A percentile compares a stretch with the other conserved stretches of the same genome.
These are phyloP conservation scores for Stenodema calcarata DNA, from an alignment of 2,888 invertebrate genomes.

Conservation along the genomic window DNA sequence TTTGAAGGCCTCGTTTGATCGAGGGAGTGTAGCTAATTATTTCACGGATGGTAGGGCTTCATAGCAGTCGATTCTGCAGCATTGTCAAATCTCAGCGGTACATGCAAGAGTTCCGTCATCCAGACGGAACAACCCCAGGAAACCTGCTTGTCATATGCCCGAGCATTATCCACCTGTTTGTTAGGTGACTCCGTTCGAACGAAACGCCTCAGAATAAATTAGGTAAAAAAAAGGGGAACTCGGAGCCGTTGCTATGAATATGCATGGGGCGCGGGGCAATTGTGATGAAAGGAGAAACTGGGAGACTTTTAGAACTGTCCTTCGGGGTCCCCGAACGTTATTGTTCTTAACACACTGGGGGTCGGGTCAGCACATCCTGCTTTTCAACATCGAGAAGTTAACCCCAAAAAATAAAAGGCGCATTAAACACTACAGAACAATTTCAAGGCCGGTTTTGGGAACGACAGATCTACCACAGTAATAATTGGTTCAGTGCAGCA, in stretches of 20 bases:
- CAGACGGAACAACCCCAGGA: not conserved
- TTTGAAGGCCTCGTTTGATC: too few relatives aligned
- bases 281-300: constrained; percentile 47
- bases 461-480: too few relatives aligned
- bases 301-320: constrained; percentile 35
- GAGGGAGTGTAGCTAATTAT: too few relatives aligned
- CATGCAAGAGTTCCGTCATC: not conserved
- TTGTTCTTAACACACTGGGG: constrained; percentile 38
- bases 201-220: constrained; percentile 40
- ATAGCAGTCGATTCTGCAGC: too few relatives aligned
- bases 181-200: constrained; percentile 43
- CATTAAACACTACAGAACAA: not conserved
- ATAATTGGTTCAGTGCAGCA: too few relatives aligned
- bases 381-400: constrained; percentile 34
- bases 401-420: not conserved
- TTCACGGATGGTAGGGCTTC: too few relatives aligned
- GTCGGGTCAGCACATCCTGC: constrained; percentile 48
- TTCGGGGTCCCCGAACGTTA: constrained; percentile 32
- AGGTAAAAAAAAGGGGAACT: constrained; percentile 24
- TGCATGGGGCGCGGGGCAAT: constrained; percentile 31
- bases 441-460: too few relatives aligned
- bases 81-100: too few relatives aligned
- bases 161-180: constrained; percentile 32
- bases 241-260: constrained; percentile 35
- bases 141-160: constrained; percentile 32